Base-by-base conservation (phyloP, 2,797 vertebrate species). In the Phoeniculus purpureus region DNA sequence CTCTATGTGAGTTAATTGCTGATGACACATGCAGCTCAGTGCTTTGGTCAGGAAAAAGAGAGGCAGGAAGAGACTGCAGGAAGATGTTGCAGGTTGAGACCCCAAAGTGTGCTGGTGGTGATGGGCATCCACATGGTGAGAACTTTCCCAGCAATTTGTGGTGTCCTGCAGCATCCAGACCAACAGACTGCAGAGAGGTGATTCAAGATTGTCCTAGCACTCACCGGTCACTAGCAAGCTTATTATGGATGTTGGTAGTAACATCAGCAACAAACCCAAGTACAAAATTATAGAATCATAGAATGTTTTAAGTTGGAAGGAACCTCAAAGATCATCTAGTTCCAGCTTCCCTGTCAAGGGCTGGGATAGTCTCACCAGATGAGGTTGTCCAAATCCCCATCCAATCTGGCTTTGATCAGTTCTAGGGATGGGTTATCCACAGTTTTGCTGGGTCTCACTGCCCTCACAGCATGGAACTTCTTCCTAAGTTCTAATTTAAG, bases 51-150 rank as follows among this genome's bases (percentile, higher is more conserved):
- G 29, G 45, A 65, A 82, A 17, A 40, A 67, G 54, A 82, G 29
- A 74, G 59, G 31, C 15, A 58, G 15, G 27, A 66, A 27, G 9
- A 6, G 9, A 15, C 25, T 54, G 34, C 16, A 31, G 50, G 34
- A 29, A 72, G 43, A 31, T n/a, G 7, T 25, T 61, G 19, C 11
- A 79, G 26, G 21, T 9, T 77, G 17, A 14, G 11, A 60, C n/a
- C 34, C 10, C 7, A 19, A 15, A 0, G 0, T 5, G 9, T 8
- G 31, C 47, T 65, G 15, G 0, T 0, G 9, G 47, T 16, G 25
- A 6, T 62, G 40, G 40, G 2, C 22, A 70, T 45, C 50, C 29
- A 11, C 10, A 6, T 10, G 14, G 23, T 52, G 31, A 15, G 15
- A 29, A n/a, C 19, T 74, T 43, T 31, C 17, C 12, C 54, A 20